Base-by-base conservation (phyloP, 2,888 invertebrate genomes). In the Coelogynopora nodosa region DNA sequence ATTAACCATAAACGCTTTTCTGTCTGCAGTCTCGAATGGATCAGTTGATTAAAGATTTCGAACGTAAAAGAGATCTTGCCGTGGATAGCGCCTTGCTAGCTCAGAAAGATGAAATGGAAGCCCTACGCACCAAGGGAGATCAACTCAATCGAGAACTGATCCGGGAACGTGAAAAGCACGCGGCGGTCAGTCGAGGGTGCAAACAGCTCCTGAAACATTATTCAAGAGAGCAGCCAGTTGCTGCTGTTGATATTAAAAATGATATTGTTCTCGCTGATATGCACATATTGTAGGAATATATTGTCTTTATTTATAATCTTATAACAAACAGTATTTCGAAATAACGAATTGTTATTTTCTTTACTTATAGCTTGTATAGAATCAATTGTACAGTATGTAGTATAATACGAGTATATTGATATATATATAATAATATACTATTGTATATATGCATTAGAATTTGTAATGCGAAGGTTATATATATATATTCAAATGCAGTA, bases 201-300 rank as follows among this genome's bases (percentile, higher is more conserved):
- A 30, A 84, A 49, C 31, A 49, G n/a, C 49, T 84, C 0, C 67
- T 84, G 10, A 84, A 84, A 27, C 84, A 84, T 31, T 84, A 26
- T 49, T 84, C 84, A 5, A 5, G 18, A 18, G 49, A 49, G 49
- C 49, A 49, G 5, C 49, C 49, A 18, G 18, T 49, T 13, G 49
- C 49, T 5, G 5, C 49, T 49, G 5, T 18, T 5, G 49, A 49
- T 5, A 49, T 49, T 49, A 49, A 18, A 18, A 49, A 18, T 49
- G 10, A 49, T 13, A 49, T 49, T 49, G 18, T 18, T 13, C 18
- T 49, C 10, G 49, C 49, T 13, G 49, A 49, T 5, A 49, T 49
- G 49, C 5, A 49, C 10, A 49, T 49, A 49, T 49, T 49, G 49
- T 49, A 49, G 49, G 49, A 13, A 49, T 49, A 18, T 49, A 49